Evolutionary conservation across 2,113 vertebrate genomes (phyloP).

Genomic region (Dasyornis broadbenti): DNA sequence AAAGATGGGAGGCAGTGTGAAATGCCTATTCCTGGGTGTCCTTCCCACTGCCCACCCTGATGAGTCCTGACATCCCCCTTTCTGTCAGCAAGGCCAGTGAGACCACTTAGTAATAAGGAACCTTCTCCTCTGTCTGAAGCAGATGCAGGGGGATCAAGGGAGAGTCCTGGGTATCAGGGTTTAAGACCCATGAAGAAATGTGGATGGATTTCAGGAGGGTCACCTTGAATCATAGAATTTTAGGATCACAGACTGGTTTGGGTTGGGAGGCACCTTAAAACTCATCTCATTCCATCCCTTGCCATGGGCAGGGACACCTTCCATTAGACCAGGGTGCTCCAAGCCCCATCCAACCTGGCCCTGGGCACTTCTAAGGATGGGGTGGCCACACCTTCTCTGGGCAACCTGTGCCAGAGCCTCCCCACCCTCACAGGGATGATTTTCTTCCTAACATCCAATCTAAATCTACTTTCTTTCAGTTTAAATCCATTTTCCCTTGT

Average conservation of each 20-base stretch:
- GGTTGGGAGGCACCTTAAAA: background rate
- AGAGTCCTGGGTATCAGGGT: background rate
- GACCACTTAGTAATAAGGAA: background rate
- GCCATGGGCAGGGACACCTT: background rate
- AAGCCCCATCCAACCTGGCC: rapidly evolving
- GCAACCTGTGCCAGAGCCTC: background rate
- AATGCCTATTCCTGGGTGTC: background rate
- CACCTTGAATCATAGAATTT: background rate
- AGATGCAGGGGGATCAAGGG: background rate
- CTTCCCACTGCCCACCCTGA: background rate
- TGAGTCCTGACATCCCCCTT: background rate
- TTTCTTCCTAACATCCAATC: background rate
- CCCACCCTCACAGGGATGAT: background rate
- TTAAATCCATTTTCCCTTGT: background rate
- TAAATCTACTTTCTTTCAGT: background rate
- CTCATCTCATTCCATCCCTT: background rate
- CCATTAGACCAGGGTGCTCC: rapidly evolving
- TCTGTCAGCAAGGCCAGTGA: background rate
- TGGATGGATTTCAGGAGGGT: background rate
- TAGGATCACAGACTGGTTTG: background rate
- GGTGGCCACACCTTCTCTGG: background rate
- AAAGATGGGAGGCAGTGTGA: background rate
- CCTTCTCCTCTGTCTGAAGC: background rate
- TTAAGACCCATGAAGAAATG: background rate
- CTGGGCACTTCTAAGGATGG: background rate